Conservation (phyloP, 2,113 vertebrate genomes). For the Otocyon megalotis region DNA sequence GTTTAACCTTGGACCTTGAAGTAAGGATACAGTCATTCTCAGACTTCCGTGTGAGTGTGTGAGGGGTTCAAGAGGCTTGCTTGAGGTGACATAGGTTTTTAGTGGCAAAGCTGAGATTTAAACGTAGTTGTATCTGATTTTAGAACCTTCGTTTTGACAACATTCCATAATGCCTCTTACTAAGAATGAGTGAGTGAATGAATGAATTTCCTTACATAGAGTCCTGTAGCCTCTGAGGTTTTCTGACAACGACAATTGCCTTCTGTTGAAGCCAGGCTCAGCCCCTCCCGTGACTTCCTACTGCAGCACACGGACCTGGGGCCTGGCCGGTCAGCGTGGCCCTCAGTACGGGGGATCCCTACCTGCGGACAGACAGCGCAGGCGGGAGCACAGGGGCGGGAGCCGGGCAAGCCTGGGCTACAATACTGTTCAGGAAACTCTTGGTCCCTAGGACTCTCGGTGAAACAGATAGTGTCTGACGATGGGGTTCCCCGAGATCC, state of each 20-base stretch:
- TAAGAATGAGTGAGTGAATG: not conserved
- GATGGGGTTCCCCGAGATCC: not conserved
- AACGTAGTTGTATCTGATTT: not conserved
- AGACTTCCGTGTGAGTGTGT: not conserved
- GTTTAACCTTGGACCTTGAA: not conserved
- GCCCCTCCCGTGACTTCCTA: not conserved
- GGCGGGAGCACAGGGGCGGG: no score
- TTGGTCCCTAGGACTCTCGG: not conserved
- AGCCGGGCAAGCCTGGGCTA: not conserved
- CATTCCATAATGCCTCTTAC: not conserved
- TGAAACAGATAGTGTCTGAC: not conserved
- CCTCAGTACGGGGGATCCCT: not conserved
- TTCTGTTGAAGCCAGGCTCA: not conserved
- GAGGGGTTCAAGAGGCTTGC: not conserved
- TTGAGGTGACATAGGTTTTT: not conserved
- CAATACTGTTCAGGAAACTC: not conserved
- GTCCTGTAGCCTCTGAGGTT: not conserved
- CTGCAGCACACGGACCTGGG: accelerated
- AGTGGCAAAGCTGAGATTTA: not conserved
- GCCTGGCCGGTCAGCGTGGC: accelerated
- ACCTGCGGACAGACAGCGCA: not conserved
- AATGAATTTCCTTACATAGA: not conserved
- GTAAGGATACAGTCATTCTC: not conserved
- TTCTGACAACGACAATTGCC: not conserved
- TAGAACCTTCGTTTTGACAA: not conserved